Evolutionary conservation across 2,797 vertebrate genomes (phyloP), one percentile per base, ranked within the genome.

Genomic region (Peromyscus nudipes): DNA sequence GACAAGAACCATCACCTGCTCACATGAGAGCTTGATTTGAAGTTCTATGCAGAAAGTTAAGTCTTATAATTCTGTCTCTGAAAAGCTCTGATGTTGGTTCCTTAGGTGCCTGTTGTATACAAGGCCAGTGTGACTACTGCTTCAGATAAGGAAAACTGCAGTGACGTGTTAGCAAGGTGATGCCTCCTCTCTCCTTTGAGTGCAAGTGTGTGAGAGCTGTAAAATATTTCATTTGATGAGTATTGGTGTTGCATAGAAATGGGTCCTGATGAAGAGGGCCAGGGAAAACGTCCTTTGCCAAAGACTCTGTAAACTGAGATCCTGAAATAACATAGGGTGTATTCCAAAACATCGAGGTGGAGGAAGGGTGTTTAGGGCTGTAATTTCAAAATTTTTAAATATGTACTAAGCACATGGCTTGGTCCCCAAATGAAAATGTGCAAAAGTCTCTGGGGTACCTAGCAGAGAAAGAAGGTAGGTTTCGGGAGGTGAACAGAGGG

Each of bases 381-480:
- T 6, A 55, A 40, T 91, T 89, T 89, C 49, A 75, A 75, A 89
- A 85, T 49, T 75, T 88, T 93, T 37, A 34, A 83, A 82, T 80
- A 82, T 87, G 76, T 60, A 67, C 21, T 25, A 43, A 37, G n/a
- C 76, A 46, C 6, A 73, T 90, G 29, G 77, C 19, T 82, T 81
- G 31, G 34, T 9, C 81, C 37, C 49, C 65, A 93, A 86, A 40
- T 23, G 10, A 77, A 84, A 92, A 73, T 92, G 67, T 34, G 13
- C 1, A 2, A 57, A 25, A 49, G 6, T 80, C 10, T 82, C 21
- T 64, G n/a, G 3, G 40, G 6, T 82, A 13, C 80, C 77, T 21
- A 57, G 10, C 65, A 57, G 76, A 34, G 84, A 16, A 21, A 92
- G 27, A 71, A 76, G 10, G 27, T 94, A 31, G 55, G 31, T 49